Base-by-base conservation (phyloP, 2,888 invertebrate species). In the Amblyteles armatorius region DNA sequence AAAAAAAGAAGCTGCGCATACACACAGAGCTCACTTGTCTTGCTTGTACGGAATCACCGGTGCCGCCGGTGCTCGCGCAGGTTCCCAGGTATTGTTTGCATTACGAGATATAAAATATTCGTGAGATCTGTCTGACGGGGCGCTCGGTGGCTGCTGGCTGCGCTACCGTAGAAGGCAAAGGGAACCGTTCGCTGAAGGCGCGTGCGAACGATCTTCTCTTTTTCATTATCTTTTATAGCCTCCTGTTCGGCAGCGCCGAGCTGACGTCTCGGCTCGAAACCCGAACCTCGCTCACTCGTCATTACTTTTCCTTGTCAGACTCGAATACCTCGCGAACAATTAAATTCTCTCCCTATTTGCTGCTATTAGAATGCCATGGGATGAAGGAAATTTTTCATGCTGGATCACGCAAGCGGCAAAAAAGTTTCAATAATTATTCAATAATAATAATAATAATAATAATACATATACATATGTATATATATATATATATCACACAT, bases 31-130 rank as follows among this genome's bases (percentile, higher is more conserved):
- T 79, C 55, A 22, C 63, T 74, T 74, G 83, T 71, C 40, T 65
- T 36, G 13, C 76, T 50, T 55, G 55, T 83, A 71, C 68, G 60
- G 60, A 78, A n/a, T 72, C 22, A 68, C 36, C 60, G 52, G 79
- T 16, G 63, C 36, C 71, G 50, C 36, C 26, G 26, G 69, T 60
- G 26, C 72, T 48, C 44, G 52, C 65, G 26, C 44, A 79, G 72
- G 88, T 89, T 91, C 91, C 88, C 91, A 89, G 82, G 84, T 82
- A 81, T 85, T 77, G 76, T 85, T 85, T 33, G 73, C 76, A 79
- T 87, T 88, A 79, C 82, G 82, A 86, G 84, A 67, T 77, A 68
- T 55, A 52, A 48, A 84, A 78, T 85, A 88, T 87, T 88, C 88
- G 89, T 87, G 88, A 87, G 89, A 90, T 88, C 76, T 74, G 48